phyloP scores from a whole-genome alignment of 2,888 invertebrate genomes.

The Tinea trinotella region DNA sequence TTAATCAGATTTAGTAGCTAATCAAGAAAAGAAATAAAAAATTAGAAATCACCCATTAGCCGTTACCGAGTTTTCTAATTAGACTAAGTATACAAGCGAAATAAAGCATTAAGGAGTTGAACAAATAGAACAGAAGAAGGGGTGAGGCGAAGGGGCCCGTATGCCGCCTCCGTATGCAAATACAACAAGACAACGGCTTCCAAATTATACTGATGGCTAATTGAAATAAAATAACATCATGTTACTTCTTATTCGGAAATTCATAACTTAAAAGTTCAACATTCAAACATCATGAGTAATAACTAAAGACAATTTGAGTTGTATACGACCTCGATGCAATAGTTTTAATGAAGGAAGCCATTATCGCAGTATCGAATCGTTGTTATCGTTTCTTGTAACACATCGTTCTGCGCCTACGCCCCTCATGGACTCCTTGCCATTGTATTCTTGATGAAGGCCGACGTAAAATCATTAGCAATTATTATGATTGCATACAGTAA shows the following conservation, averaged over 20 bases:
- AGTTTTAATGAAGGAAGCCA: slow-evolving; percentile 15
- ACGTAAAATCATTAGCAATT: slow-evolving; percentile 22
- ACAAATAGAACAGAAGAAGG: slow-evolving; percentile 59
- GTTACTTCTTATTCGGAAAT: slow-evolving; percentile 9
- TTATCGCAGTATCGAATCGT: slow-evolving; percentile 19
- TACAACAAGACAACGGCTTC: slow-evolving; percentile 42
- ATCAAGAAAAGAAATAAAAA: slow-evolving; percentile 14
- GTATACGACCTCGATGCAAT: neutral
- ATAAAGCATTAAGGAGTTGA: slow-evolving; percentile 68
- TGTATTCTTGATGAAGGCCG: slow-evolving; percentile 20
- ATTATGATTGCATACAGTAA: slow-evolving; percentile 22
- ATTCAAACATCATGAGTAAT: slow-evolving; percentile 4
- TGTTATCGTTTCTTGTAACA: slow-evolving; percentile 19
- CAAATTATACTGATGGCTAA: slow-evolving; percentile 11
- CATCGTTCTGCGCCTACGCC: slow-evolving; percentile 19
- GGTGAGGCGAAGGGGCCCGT: slow-evolving; percentile 35
- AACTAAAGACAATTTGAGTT: neutral
- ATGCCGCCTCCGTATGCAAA: slow-evolving; percentile 49
- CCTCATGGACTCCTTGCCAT: slow-evolving; percentile 18
- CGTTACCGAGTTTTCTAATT: slow-evolving; percentile 62
- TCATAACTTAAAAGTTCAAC: slow-evolving; percentile 8
- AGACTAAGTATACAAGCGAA: slow-evolving; percentile 66
- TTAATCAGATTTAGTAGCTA: slow-evolving; percentile 10
- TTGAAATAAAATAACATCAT: slow-evolving; percentile 11
- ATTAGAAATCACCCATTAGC: slow-evolving; percentile 57